These are phyloP conservation scores for Eupelmus urozonus DNA, from an alignment of 2,888 invertebrate species.

Conservation along the genomic window DNA sequence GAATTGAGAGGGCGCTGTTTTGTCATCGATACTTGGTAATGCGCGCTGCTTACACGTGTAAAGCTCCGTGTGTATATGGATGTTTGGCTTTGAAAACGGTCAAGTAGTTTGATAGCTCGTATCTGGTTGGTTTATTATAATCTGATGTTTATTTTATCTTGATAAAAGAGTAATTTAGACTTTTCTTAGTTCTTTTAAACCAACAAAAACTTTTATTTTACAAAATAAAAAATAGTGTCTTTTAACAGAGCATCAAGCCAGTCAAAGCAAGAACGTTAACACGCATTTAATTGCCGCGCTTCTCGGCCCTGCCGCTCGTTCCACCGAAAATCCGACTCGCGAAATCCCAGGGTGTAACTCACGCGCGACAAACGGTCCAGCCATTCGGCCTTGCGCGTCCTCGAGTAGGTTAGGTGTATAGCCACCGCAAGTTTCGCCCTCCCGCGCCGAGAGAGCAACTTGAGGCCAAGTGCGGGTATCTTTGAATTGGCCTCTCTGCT, in stretches of 20 bases:
- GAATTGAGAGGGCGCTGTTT: no score
- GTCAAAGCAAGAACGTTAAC: not conserved
- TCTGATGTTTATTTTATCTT: no score
- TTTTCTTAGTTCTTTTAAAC: no score
- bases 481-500: conserved; percentile 65
- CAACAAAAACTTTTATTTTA: no score
- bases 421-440: conserved; percentile 14
- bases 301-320: not conserved
- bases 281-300: not conserved
- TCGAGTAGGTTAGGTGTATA: not conserved
- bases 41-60: no score
- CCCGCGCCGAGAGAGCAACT: conserved; percentile 63
- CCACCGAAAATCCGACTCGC: conserved; percentile 14
- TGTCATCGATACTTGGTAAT: not conserved
- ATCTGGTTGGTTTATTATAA: no score
- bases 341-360: not conserved
- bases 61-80: no score
- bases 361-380: conserved; percentile 21
- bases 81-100: no score
- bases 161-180: no score
- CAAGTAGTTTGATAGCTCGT: no score
- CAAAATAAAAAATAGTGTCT: no score
- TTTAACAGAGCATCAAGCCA: no score
- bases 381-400: not conserved
- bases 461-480: conserved; percentile 70